These are phyloP conservation scores for Polyploca ridens DNA, from an alignment of 2,888 invertebrate genomes.

Conservation along the genomic window DNA sequence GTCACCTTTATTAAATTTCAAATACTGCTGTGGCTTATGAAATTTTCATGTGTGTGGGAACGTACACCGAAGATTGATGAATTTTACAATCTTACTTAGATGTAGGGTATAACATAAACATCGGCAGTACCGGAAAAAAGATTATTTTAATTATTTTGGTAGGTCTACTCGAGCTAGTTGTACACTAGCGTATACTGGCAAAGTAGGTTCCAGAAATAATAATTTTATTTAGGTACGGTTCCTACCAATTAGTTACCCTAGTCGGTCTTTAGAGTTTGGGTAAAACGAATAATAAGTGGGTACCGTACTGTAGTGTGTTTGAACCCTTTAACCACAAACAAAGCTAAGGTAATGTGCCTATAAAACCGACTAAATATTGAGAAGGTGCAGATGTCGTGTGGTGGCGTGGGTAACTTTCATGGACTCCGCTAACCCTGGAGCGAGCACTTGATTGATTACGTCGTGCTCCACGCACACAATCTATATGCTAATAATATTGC, in stretches of 20 bases:
- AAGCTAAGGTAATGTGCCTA: background rate
- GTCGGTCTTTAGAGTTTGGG: no score
- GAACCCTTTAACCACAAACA: no score
- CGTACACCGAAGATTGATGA: background rate
- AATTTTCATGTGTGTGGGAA: constrained; percentile 14
- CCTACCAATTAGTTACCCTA: no score
- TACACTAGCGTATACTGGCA: no score
- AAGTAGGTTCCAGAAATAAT: no score
- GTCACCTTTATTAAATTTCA: constrained; percentile 35
- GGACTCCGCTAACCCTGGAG: constrained; percentile 3
- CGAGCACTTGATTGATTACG: constrained; percentile 63
- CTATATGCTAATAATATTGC: constrained; percentile 67
- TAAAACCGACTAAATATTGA: background rate
- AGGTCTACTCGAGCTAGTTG: background rate
- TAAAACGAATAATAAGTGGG: no score
- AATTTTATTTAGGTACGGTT: no score
- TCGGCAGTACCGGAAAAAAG: no score
- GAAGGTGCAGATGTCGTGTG: background rate
- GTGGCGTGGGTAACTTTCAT: background rate
- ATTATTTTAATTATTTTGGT: no score
- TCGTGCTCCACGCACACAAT: constrained; percentile 59
- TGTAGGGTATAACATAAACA: no score
- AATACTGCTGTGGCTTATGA: constrained; percentile 15
- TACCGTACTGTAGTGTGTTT: no score
- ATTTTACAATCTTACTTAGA: background rate